phyloP scores from a whole-genome alignment of 2,113 vertebrate genomes.

The Myotis lucifugus region DNA sequence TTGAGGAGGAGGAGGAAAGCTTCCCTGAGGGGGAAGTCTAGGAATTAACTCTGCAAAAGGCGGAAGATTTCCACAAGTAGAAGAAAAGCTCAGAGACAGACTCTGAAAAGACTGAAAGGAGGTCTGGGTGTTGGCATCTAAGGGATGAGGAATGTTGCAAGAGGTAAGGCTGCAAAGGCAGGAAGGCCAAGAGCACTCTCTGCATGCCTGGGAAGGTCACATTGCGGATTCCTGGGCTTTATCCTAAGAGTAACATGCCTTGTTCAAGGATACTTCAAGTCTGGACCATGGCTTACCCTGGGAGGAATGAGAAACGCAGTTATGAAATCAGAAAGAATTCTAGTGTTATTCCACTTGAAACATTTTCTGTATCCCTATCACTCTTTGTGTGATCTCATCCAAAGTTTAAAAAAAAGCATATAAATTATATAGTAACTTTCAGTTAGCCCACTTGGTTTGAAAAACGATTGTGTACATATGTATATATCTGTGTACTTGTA shows the following conservation, averaged over 20 bases:
- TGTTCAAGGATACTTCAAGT: background rate
- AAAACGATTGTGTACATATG: background rate
- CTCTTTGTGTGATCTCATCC: background rate
- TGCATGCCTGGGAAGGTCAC: background rate
- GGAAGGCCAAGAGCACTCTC: background rate
- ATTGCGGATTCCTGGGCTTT: background rate
- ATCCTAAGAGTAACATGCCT: background rate
- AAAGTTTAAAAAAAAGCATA: background rate
- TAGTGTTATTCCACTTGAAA: constrained; percentile 1
- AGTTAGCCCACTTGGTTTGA: background rate
- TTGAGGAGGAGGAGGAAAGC: background rate
- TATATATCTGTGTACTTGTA: background rate
- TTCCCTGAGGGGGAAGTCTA: background rate
- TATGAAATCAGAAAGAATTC: constrained; percentile 8
- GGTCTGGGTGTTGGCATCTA: background rate
- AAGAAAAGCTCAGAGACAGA: background rate
- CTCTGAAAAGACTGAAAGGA: background rate
- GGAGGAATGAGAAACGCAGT: background rate
- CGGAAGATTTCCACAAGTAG: background rate
- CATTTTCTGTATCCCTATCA: background rate
- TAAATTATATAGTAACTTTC: background rate
- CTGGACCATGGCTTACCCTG: background rate
- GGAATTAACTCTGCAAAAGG: background rate
- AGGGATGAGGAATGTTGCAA: background rate
- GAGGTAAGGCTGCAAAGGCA: background rate